A percentile compares a stretch with the other conserved stretches of the same genome.
Evolutionary conservation across 2,797 vertebrate species (phyloP).

Genomic region (Galagoides demidoff): DNA sequence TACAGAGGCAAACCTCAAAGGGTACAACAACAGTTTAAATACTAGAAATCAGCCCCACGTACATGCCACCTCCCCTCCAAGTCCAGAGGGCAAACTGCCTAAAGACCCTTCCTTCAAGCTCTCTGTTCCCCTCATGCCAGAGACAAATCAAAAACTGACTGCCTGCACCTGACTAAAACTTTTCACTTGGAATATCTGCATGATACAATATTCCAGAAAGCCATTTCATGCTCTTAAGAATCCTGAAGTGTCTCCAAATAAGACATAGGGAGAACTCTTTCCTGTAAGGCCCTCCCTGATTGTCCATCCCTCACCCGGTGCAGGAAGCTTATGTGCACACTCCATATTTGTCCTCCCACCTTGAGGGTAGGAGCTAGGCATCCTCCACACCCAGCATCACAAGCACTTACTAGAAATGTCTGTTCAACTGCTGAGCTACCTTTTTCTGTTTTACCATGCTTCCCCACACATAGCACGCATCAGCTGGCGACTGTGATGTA

Average conservation of each 20-base stretch:
- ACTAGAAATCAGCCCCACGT: background rate
- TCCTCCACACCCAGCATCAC: background rate
- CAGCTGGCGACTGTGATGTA: background rate
- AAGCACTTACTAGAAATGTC: background rate
- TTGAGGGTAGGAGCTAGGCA: background rate
- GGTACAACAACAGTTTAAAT: background rate
- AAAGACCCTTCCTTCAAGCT: background rate
- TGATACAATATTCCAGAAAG: slow-evolving; percentile 11
- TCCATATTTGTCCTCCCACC: background rate
- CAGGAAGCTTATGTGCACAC: background rate
- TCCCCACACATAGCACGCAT: background rate
- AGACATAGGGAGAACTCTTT: background rate
- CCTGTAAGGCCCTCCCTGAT: background rate
- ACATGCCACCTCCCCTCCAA: background rate
- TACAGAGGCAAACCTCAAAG: background rate
- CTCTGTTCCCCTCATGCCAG: background rate
- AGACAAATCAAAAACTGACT: background rate
- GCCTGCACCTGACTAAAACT: background rate
- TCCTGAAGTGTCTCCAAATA: slow-evolving; percentile 1
- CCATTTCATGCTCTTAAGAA: background rate
- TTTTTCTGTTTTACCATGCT: background rate
- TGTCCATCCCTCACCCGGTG: fast-evolving
- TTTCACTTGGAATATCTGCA: slow-evolving; percentile 16
- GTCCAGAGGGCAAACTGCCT: background rate
- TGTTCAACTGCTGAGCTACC: background rate